A percentile compares a stretch with the other conserved stretches of the same genome.
These are phyloP conservation scores for Melozone crissalis DNA, from an alignment of 2,113 vertebrate species.

Conservation along the genomic window DNA sequence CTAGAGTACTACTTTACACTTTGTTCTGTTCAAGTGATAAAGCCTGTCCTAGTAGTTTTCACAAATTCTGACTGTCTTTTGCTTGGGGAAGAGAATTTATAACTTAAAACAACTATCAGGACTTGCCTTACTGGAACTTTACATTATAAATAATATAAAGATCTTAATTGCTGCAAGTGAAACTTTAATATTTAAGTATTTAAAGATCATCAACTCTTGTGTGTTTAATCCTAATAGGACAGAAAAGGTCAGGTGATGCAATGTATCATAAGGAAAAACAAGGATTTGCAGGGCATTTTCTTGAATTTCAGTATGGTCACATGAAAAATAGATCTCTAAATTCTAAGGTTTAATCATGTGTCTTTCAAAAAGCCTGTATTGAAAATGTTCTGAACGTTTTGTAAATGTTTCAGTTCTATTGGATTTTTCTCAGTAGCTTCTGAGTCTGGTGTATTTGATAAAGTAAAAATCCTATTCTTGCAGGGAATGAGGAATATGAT, in stretches of 20 bases:
- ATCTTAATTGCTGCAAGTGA: neutral
- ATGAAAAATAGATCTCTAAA: neutral
- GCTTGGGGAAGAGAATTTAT: neutral
- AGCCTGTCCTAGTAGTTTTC: neutral
- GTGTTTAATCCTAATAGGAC: neutral
- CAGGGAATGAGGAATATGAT: neutral
- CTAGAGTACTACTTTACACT: neutral
- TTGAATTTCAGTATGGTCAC: neutral
- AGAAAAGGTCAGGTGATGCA: neutral
- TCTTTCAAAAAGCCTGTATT: neutral
- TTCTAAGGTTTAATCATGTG: neutral
- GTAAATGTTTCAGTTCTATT: neutral
- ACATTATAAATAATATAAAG: neutral
- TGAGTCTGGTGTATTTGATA: neutral
- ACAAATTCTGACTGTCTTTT: constrained; percentile 18
- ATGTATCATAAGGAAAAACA: neutral
- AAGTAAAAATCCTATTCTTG: neutral
- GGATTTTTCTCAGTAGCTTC: neutral
- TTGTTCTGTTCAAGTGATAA: neutral
- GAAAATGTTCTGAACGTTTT: neutral
- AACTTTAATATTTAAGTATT: neutral
- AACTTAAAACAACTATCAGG: neutral
- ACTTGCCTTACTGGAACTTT: neutral
- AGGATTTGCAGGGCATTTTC: neutral
- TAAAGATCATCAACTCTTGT: neutral